Evolutionary conservation across 1,140 invertebrate species (phyloP).

Genomic region (Sycobia sp.): DNA sequence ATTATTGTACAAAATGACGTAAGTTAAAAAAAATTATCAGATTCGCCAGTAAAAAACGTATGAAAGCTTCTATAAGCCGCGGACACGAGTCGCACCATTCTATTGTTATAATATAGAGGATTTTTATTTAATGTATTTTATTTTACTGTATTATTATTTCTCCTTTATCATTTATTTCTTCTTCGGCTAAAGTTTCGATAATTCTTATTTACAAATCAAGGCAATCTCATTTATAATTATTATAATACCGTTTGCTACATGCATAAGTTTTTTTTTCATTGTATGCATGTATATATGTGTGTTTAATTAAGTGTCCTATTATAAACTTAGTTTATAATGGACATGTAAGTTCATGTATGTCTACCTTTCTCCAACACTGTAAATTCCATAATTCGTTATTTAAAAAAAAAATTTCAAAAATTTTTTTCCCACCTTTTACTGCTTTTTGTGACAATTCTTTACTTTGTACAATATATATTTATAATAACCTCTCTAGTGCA

Average conservation of each 20-base stretch:
- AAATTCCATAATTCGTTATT: not conserved
- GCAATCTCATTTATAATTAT: conserved; percentile 46
- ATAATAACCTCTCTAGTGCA: conserved; percentile 12
- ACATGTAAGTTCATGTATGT: no score
- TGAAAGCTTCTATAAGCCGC: conserved; percentile 50
- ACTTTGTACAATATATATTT: conserved; percentile 28
- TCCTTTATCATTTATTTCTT: not conserved
- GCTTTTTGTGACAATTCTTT: conserved; percentile 7
- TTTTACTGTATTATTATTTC: conserved; percentile 4
- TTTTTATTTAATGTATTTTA: not conserved
- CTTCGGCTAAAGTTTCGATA: conserved; percentile 49
- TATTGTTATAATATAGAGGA: not conserved
- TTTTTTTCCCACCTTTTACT: not conserved
- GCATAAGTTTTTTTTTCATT: not conserved
- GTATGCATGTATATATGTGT: not conserved
- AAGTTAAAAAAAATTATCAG: conserved; percentile 43
- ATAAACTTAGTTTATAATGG: no score
- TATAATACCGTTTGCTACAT: conserved; percentile 14
- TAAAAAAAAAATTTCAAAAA: not conserved
- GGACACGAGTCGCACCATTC: conserved; percentile 37
- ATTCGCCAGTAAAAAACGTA: conserved; percentile 47
- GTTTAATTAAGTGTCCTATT: no score
- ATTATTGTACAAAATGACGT: conserved; percentile 46
- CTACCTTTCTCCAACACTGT: not conserved
- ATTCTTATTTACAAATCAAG: conserved; percentile 60